A percentile compares a stretch with the other conserved stretches of the same genome.
phyloP scores from a whole-genome alignment of 2,888 invertebrate species.

The Eristalinus aeneus region DNA sequence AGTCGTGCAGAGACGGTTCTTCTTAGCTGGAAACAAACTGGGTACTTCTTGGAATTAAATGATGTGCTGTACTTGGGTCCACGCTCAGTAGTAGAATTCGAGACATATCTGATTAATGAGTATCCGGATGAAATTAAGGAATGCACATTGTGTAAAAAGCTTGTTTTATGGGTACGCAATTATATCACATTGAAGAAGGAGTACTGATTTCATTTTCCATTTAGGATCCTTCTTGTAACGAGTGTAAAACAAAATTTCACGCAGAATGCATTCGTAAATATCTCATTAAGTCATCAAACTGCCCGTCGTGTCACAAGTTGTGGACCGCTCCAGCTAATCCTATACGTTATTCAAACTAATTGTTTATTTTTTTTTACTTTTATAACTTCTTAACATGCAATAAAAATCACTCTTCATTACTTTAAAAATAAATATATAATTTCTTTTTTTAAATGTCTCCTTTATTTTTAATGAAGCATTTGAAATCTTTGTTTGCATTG shows the following conservation, averaged over 20 bases:
- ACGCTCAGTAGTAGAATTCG: conserved; percentile 74
- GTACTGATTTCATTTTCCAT: conserved; percentile 11
- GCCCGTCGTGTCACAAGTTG: conserved; percentile 72
- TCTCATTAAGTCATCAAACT: conserved; percentile 73
- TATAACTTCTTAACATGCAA: neutral
- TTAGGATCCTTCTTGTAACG: conserved; percentile 73
- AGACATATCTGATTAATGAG: conserved; percentile 72
- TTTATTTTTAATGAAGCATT: too few species aligned
- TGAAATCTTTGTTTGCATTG: too few species aligned
- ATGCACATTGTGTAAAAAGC: conserved; percentile 73
- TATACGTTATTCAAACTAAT: neutral
- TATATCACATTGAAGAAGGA: neutral
- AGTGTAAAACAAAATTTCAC: conserved; percentile 73
- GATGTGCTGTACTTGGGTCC: conserved; percentile 74
- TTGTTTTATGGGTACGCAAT: conserved; percentile 74
- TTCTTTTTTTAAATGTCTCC: too few species aligned
- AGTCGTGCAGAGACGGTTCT: conserved; percentile 73
- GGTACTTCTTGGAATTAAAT: conserved; percentile 73
- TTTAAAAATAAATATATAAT: too few species aligned
- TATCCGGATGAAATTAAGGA: conserved; percentile 73
- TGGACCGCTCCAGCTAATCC: conserved; percentile 71
- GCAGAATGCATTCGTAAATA: conserved; percentile 74
- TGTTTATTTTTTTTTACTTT: neutral
- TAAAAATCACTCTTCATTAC: neutral
- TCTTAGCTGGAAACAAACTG: conserved; percentile 72